Base-by-base conservation (phyloP, 2,113 vertebrate species). In the Micromys minutus region DNA sequence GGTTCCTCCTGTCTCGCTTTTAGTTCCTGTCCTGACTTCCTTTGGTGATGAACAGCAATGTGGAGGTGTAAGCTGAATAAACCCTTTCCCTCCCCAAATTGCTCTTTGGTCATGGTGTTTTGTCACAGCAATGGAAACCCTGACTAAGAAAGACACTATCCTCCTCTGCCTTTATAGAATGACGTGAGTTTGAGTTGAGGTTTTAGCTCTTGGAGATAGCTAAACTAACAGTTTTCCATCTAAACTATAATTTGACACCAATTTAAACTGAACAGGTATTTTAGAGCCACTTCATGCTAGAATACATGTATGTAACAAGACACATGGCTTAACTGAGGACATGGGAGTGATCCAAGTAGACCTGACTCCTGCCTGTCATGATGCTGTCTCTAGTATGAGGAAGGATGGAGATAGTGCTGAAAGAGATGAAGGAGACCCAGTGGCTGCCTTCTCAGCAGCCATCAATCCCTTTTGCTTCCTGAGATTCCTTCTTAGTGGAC, bases 251-350 rank as follows among this genome's bases (percentile, higher is more conserved):
- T 67, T 84, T 76, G n/a, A 9, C 47, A 71, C 91, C 34, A 75
- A 63, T 94, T 85, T 87, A 95, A 89, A 76, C 57, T 39, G 72
- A 91, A 65, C 63, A 94, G 52, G 47, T 57, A 79, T 55, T 89
- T 80, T 26, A 50, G 79, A 42, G 47, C 21, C 42, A 75, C 87
- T 75, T 81, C 69, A 31, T 6, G 17, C 10, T 72, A 26, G 72
- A 74, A 52, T 16, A 61, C 34, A 39, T 10, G 36, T 52, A 57
- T 76, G 42, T 69, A 87, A 84, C 26, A 39, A 9, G n/a, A 63
- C 42, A 22, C 59, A 52, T 1, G 89, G 89, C 86, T 57, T 63
- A 2, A 34, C 24, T 74, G 76, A 90, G 55, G 72, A 88, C 3
- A 29, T 5, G 2, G 21, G 5, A n/a, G 65, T 7, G 36, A 21